Base-by-base conservation (phyloP, 2,888 invertebrate genomes). In the Clanis bilineata region DNA sequence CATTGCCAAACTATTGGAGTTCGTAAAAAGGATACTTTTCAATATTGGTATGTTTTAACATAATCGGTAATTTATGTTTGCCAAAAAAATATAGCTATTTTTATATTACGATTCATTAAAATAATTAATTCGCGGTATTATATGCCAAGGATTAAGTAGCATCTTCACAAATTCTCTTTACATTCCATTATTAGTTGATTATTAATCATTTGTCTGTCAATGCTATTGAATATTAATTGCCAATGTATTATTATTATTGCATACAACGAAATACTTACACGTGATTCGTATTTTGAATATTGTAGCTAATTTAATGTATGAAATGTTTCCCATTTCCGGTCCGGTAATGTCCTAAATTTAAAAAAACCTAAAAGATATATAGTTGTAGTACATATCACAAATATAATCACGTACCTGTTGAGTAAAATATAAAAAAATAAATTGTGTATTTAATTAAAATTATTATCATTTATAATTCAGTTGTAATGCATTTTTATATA, bases 341-440 rank as follows among this genome's bases (percentile, higher is more conserved):
- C 51, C 32, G 51, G 18, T 32, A 21, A 32, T 25, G 25, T 28
- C 28, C 28, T 51, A 21, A 51, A 51, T 51, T 6, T 41, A 7
- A 47, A 18, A 47, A 18, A 47, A 28, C 15, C 9, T 15, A 51
- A 51, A 51, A 28, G n/a, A n/a, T n/a, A 51, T 51, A 51, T 51
- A 51, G 18, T 18, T 51, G 43, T 57, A 56, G 23, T 28, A 57
- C 56, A 57, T 57, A 57, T 57, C 56, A 57, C 56, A 57, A 43
- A 41, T 38, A 41, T 43, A 57, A 56, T 56, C 41, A 57, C 38
- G 25, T 57, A 57, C 28, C 25, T 57, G 28, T 57, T 43, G 15
- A 18, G 7, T 23, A 41, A 57, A 21, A 25, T 2, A 36, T 9
- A 36, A 36, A 36, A 36, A 36, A 36, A 10, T 12, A 36, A 36